Evolutionary conservation across 2,888 invertebrate genomes (phyloP), one percentile per base, ranked within the genome.

Genomic region (Lithophane leautieri): DNA sequence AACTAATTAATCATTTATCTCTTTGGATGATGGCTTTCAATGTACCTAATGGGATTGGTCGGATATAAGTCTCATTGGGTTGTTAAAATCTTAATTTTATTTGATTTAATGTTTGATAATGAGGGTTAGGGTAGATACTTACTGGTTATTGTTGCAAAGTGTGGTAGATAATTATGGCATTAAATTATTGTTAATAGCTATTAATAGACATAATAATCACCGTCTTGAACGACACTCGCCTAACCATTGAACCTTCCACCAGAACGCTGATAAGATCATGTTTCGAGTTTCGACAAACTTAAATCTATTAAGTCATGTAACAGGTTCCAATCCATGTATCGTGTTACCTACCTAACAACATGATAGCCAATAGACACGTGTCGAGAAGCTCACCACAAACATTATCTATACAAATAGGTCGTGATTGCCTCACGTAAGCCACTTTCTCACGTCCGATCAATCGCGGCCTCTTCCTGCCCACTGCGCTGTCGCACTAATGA

Each of bases 401-500:
- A 86, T 79, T 73, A 79, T 74, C 79, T 44, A 70, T 81, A 81
- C 81, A 84, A 86, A 85, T 82, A 84, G 82, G 58, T 73, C 65
- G 62, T 81, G 81, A 84, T 84, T 71, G 84, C 72, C 81, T 84
- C 81, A 82, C 89, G 87, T 88, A 88, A 88, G 81, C 89, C 85
- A 84, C 73, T 85, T 82, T 73, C 83, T 85, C 91, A 92, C 90
- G 91, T 94, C 91, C 92, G 94, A 94, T 94, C 94, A 94, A 93
- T 93, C 93, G 92, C 89, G 83, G 90, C 93, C 93, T 92, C 93
- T 94, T 94, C 94, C 94, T 93, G 93, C 94, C 94, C 92, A 93
- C 92, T 92, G 93, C 92, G 93, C 92, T 93, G 94, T 94, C 94
- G 92, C 85, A 73, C 94, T 95, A 95, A 95, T 94, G 94, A 95